Evolutionary conservation across 2,113 vertebrate species (phyloP).

Genomic region (Pygoscelis adeliae): DNA sequence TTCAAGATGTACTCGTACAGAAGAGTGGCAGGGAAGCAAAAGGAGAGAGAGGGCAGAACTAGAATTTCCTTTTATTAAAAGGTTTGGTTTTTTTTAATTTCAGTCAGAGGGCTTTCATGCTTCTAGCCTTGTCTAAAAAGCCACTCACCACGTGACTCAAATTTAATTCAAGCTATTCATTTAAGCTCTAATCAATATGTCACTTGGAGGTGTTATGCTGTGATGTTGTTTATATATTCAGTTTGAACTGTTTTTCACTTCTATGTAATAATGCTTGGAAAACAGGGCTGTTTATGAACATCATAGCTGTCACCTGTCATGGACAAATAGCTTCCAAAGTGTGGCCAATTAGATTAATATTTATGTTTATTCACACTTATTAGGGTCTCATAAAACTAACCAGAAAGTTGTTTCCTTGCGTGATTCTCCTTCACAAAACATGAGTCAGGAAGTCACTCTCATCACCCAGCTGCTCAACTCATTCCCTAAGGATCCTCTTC

Average conservation of each 20-base stretch:
- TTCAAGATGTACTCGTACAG: neutral
- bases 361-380: conserved; percentile 29
- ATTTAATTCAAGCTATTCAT: conserved; percentile 12
- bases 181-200: conserved; percentile 50
- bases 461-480: neutral
- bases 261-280: conserved; percentile 14
- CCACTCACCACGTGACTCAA: neutral
- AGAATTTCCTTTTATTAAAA: neutral
- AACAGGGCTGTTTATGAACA: conserved; percentile 13
- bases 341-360: conserved; percentile 34
- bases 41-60: neutral
- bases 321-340: conserved; percentile 1
- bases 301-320: conserved; percentile 28
- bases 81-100: too few species aligned
- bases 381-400: neutral
- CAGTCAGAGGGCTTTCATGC: neutral
- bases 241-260: conserved; percentile 6
- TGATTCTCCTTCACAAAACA: conserved; percentile 40
- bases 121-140: neutral
- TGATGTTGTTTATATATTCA: conserved; percentile 27
- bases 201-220: neutral
- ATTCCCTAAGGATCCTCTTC: conserved; percentile 11
- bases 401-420: neutral
- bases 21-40: neutral
- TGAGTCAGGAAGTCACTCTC: neutral